Evolutionary conservation across 2,113 vertebrate genomes (phyloP), one percentile per base, ranked within the genome.

Genomic region (Archilochus colubris): DNA sequence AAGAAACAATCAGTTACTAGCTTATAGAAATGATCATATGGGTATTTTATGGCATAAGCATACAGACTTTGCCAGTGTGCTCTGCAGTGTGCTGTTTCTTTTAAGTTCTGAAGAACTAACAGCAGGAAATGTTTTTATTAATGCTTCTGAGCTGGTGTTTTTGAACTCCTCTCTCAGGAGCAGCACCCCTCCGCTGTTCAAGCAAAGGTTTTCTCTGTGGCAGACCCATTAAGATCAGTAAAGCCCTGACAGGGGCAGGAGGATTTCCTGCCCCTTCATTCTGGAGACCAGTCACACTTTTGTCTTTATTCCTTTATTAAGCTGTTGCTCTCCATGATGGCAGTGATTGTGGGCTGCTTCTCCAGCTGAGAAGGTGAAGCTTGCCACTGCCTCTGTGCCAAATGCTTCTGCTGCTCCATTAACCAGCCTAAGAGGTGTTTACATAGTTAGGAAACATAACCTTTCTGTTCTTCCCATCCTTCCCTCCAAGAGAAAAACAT

Each of bases 141-240:
- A 70, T 53, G 36, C 86, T 95, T 74, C 82, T 88, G 72, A 93
- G 85, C 63, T 48, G 58, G 33, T 67, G 68, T 70, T 91, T 94
- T 79, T 95, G 85, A 91, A 89, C 72, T 93, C 1, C 1, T 90
- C 85, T 76, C 82, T 91, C 59, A 64, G 89, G 63, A 95, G 79
- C 48, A 88, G 85, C 85, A 74, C 53, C 89, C 55, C 79, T 89
- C 63, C 1, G 11, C 82, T 74, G 48, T n/a, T 92, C 84, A 76
- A 79, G 85, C 87, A 85, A 66, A 80, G 82, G 30, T 89, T 63
- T 93, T 91, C 78, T 93, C 89, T 88, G 79, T 54, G 73, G 90
- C 88, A 94, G 82, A 76, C 30, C 85, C 82, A 78, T 93, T 94
- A 94, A 88, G 93, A 91, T 74, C 72, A 86, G 68, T 28, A 78